Evolutionary conservation across 2,888 invertebrate species (phyloP).

Genomic region (Plebejus argus): DNA sequence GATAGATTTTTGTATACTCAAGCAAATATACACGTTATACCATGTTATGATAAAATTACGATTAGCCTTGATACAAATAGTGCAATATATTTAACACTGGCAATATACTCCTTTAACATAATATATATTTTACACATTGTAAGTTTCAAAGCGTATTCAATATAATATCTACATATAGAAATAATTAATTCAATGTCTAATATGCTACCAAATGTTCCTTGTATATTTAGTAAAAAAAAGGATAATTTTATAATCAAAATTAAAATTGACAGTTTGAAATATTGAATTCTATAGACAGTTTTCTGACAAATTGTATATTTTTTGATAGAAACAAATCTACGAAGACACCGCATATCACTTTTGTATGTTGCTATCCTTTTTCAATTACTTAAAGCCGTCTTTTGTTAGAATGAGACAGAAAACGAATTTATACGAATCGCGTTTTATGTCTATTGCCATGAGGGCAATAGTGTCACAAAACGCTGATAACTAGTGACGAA

Average conservation of each 20-base stretch:
- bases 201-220: constrained; percentile 5
- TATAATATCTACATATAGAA: background rate
- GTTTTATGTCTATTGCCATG: background rate
- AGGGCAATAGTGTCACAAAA: no score
- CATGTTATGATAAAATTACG: background rate
- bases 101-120: background rate
- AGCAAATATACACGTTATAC: background rate
- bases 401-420: background rate
- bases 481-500: background rate
- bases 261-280: background rate
- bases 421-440: background rate
- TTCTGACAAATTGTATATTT: background rate
- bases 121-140: background rate
- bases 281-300: background rate
- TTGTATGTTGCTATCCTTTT: background rate
- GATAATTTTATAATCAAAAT: background rate
- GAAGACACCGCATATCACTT: background rate
- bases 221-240: background rate
- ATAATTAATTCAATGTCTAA: no score
- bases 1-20: background rate
- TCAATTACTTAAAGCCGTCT: background rate
- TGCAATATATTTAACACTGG: constrained; percentile 3
- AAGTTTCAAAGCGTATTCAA: background rate
- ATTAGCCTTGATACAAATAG: background rate
- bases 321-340: background rate